Evolutionary conservation across 2,888 invertebrate genomes (phyloP).

Genomic region (Nematopogon swammerdamellus): DNA sequence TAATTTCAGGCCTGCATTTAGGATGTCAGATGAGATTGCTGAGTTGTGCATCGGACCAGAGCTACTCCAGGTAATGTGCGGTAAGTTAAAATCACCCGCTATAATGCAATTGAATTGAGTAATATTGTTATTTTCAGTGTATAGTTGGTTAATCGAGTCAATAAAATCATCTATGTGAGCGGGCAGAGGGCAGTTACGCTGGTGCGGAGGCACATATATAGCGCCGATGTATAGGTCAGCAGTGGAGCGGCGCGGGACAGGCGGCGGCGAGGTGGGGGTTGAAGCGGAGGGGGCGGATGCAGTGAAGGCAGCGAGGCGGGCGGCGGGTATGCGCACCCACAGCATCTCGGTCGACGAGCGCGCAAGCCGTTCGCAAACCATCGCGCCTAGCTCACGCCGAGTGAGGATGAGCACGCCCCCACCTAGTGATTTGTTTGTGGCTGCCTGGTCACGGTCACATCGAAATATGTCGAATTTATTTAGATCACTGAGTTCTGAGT

Average conservation of each 20-base stretch:
- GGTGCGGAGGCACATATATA: neutral
- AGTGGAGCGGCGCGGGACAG: neutral
- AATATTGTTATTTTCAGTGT: neutral
- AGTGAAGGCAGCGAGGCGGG: neutral
- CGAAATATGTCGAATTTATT: neutral
- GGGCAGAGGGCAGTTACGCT: neutral
- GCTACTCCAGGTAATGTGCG: neutral
- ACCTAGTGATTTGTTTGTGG: neutral
- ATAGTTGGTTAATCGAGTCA: neutral
- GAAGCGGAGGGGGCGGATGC: neutral
- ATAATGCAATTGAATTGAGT: neutral
- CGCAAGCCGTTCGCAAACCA: neutral
- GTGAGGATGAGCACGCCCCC: neutral
- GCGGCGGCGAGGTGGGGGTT: neutral
- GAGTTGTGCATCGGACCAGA: neutral
- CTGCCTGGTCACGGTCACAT: neutral
- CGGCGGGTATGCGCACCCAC: neutral
- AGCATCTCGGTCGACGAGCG: neutral
- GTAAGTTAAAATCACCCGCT: constrained; percentile 1
- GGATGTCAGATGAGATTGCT: neutral
- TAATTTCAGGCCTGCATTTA: neutral
- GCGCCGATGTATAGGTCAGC: neutral
- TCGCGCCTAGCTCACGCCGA: neutral
- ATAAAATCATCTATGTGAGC: neutral
- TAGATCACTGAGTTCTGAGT: neutral